Base-by-base conservation (phyloP, 2,888 invertebrate genomes). In the Eledona agricola region DNA sequence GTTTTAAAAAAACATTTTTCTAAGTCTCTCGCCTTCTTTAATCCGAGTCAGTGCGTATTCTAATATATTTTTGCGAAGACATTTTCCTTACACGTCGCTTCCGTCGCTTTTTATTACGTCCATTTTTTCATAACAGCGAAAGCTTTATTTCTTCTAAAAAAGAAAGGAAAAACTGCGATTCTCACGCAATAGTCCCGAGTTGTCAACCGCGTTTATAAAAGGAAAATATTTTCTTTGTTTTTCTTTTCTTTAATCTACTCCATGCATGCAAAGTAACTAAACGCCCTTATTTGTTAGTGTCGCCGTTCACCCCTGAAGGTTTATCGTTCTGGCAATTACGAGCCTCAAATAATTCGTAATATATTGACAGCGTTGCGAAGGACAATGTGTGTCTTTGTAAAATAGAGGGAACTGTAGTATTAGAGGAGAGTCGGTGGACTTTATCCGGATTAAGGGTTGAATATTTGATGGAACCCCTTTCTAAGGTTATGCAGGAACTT, bases 381-480 rank as follows among this genome's bases (percentile, higher is more conserved):
- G 59, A 59, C 57, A 64, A 59, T 60, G 54, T 46, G 52, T 26
- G 49, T 51, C 51, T 49, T 55, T 43, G 19, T 43, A 57, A 40
- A 59, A 43, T 46, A 45, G 42, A 42, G 52, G 57, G 58, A 38
- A 42, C 40, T 20, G 42, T 46, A 47, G 62, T 56, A 60, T 62
- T 62, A 64, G 55, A 55, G 55, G 51, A 55, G 64, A 62, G 60
- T 52, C 57, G 57, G 40, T 57, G 63, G 63, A 63, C 58, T 65
- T 64, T 57, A 59, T 53, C 55, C 51, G 65, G 65, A 68, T 68
- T 66, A 65, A 42, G 60, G 62, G 62, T 49, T 66, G 65, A 67
- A 67, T 67, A 67, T 67, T 67, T 65, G 64, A 67, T 66, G 51
- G 59, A 47, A 52, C 43, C 31, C 37, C 29, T 40, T 37, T 29